Percentiles rank a stretch among this genome's conserved stretches.
Conservation (phyloP, 2,888 invertebrate genomes). For the Harmothoe impar region DNA sequence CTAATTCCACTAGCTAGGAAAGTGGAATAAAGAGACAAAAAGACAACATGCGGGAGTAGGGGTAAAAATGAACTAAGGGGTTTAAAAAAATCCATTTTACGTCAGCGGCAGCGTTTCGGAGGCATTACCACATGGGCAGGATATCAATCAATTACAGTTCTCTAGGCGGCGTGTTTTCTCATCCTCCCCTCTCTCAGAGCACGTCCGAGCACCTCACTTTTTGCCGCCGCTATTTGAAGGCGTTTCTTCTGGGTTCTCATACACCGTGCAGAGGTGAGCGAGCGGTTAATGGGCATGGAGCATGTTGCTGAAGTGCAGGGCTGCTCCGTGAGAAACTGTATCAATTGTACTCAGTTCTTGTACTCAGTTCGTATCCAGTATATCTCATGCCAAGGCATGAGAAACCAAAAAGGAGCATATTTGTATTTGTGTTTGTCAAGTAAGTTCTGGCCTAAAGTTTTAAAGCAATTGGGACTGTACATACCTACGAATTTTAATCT, state of each 20-base stretch:
- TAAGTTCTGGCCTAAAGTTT: too few species aligned
- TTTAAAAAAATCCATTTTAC: slow-evolving; percentile 10
- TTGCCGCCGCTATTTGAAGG: not conserved
- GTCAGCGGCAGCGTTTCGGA: slow-evolving; percentile 12
- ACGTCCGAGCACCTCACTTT: slow-evolving; percentile 11
- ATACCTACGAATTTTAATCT: too few species aligned
- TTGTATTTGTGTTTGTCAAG: too few species aligned
- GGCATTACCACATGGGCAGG: slow-evolving; percentile 11
- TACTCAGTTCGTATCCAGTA: too few species aligned
- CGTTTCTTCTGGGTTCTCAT: not conserved
- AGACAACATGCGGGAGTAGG: not conserved
- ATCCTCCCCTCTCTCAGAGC: not conserved
- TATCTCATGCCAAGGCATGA: too few species aligned
- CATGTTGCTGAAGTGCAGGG: too few species aligned
- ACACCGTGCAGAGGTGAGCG: not conserved
- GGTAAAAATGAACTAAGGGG: not conserved
- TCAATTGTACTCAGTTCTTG: too few species aligned
- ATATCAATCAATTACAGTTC: slow-evolving; percentile 28
- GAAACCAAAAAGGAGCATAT: too few species aligned
- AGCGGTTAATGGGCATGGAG: too few species aligned
- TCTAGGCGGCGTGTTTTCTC: not conserved
- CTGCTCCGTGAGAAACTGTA: too few species aligned
- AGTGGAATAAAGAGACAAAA: not conserved
- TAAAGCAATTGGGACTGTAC: too few species aligned
- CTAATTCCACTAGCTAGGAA: not conserved